These are phyloP conservation scores for Leuctra nigra DNA, from an alignment of 2,888 invertebrate species.

Conservation along the genomic window DNA sequence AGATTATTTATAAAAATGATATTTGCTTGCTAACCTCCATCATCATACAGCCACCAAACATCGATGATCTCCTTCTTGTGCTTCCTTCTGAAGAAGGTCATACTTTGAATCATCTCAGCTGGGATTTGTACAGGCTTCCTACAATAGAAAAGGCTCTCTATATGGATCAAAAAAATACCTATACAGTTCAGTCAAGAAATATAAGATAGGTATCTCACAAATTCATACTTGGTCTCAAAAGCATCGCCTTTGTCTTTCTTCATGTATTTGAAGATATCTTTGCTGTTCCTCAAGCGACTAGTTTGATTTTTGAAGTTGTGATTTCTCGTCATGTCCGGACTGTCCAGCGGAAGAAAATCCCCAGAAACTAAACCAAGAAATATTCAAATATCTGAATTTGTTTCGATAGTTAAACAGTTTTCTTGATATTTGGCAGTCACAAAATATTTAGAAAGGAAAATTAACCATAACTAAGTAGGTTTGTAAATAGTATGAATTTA, in stretches of 20 bases:
- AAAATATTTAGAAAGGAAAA: too few relatives aligned
- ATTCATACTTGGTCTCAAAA: constrained; percentile 27
- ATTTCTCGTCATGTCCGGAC: constrained; percentile 10
- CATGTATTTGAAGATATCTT: constrained; percentile 30
- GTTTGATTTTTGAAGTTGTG: constrained; percentile 9
- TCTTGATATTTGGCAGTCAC: too few relatives aligned
- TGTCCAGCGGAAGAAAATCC: constrained; percentile 18
- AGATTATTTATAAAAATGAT: too few relatives aligned
- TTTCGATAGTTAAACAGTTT: too few relatives aligned
- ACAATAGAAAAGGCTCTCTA: neutral
- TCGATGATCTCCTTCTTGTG: constrained; percentile 77
- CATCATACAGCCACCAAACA: constrained; percentile 97
- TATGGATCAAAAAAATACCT: neutral
- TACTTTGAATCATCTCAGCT: constrained; percentile 57
- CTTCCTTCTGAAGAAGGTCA: constrained; percentile 70
- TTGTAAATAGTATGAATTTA: too few relatives aligned
- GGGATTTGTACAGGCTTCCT: constrained; percentile 40
- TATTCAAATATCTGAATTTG: too few relatives aligned
- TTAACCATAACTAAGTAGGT: too few relatives aligned
- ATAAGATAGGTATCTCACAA: neutral
- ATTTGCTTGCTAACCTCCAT: constrained; percentile 63
- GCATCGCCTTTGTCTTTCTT: constrained; percentile 28
- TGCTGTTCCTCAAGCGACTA: neutral
- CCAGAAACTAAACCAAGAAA: too few relatives aligned
- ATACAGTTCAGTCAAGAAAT: neutral